Evolutionary conservation across 1,140 invertebrate species (phyloP).

Genomic region (Thaumatotibia leucotreta): DNA sequence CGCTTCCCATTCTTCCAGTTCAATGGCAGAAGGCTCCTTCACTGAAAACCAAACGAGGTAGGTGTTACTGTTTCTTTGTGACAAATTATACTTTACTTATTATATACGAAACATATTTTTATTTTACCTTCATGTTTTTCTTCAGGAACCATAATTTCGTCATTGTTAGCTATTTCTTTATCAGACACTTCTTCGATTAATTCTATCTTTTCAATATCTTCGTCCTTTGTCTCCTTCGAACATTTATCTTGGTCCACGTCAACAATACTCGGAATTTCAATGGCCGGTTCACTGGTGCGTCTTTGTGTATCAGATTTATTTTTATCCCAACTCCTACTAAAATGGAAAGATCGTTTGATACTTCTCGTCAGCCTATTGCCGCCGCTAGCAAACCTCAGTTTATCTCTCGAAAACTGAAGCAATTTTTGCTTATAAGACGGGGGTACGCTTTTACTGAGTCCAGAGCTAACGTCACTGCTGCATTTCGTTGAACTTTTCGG

Average conservation of each 20-base stretch:
- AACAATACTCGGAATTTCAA: slow-evolving; percentile 48
- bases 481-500: slow-evolving; percentile 68
- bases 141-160: slow-evolving; percentile 50
- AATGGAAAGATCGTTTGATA: slow-evolving; percentile 71
- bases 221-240: slow-evolving; percentile 63
- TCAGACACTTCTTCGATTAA: slow-evolving; percentile 61
- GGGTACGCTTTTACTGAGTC: slow-evolving; percentile 72
- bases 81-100: background rate
- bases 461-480: slow-evolving; percentile 63
- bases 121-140: slow-evolving; percentile 44
- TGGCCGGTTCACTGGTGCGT: slow-evolving; percentile 66
- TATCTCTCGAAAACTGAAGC: slow-evolving; percentile 70
- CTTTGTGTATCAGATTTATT: slow-evolving; percentile 59
- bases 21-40: slow-evolving; percentile 80
- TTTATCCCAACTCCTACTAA: slow-evolving; percentile 68
- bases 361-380: slow-evolving; percentile 70
- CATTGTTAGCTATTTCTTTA: slow-evolving; percentile 59
- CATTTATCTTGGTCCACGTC: slow-evolving; percentile 44
- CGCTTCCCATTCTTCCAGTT: slow-evolving; percentile 90
- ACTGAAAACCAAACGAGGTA: slow-evolving; percentile 39
- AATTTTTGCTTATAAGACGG: slow-evolving; percentile 74
- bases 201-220: slow-evolving; percentile 65
- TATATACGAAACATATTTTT: background rate
- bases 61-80: no score
- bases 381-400: slow-evolving; percentile 68